Conservation (phyloP, 2,888 invertebrate species). For the Conops quadrifasciatus region DNA sequence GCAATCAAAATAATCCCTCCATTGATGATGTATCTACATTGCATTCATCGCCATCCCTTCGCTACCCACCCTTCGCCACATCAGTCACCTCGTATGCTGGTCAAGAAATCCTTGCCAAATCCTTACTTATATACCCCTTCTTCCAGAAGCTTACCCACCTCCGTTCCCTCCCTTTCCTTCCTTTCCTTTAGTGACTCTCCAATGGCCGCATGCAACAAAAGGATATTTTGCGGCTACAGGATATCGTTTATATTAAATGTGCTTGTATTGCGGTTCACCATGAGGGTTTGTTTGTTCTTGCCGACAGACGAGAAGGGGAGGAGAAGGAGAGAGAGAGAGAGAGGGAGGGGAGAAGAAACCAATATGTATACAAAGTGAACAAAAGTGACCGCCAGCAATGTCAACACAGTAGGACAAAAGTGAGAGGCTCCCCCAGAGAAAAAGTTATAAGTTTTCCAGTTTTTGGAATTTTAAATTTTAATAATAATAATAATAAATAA, state of each 20-base stretch:
- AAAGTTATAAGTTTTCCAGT: too few relatives aligned
- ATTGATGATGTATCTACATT: constrained; percentile 14
- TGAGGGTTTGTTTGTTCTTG: constrained; percentile 39
- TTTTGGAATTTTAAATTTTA: too few relatives aligned
- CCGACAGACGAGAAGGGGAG: neutral
- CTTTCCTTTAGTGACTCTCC: neutral
- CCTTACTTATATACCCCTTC: too few relatives aligned
- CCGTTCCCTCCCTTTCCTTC: neutral
- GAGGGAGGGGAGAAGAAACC: neutral
- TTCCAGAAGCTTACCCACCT: neutral
- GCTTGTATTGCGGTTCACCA: constrained; percentile 54
- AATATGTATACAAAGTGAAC: constrained; percentile 8
- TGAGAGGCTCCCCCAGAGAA: too few relatives aligned
- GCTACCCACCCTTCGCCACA: neutral
- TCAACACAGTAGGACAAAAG: neutral
- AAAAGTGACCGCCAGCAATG: constrained; percentile 17
- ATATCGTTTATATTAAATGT: constrained; percentile 47
- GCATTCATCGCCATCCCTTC: neutral
- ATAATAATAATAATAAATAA: too few relatives aligned
- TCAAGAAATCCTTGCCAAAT: too few relatives aligned
- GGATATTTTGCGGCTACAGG: constrained; percentile 43
- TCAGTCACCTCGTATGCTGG: too few relatives aligned
- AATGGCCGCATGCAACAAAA: neutral
- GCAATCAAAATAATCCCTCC: constrained; percentile 31
- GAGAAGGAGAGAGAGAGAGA: neutral